Evolutionary conservation across 2,888 invertebrate genomes (phyloP).

Genomic region (Synanthedon formicaeformis): DNA sequence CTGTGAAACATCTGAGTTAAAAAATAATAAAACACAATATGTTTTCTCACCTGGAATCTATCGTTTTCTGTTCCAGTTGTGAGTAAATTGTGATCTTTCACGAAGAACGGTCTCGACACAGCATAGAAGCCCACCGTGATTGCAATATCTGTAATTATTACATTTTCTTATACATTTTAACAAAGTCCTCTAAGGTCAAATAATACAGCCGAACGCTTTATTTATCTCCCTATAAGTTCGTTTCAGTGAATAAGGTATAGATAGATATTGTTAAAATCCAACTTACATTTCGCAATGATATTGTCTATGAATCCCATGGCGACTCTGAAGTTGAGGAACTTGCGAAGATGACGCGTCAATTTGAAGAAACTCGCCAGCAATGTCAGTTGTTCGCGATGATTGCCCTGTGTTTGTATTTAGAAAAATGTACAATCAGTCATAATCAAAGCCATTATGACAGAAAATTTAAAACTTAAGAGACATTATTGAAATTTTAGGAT

Average conservation of each 20-base stretch:
- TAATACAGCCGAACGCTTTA: too few species aligned
- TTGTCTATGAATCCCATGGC: constrained; percentile 96
- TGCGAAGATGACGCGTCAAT: constrained; percentile 85
- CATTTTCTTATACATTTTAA: not conserved
- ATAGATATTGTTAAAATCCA: too few species aligned
- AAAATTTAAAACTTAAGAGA: not conserved
- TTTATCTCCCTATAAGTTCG: too few species aligned
- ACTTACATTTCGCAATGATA: constrained; percentile 92
- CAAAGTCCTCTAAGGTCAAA: too few species aligned
- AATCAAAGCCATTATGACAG: not conserved
- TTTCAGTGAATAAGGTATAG: too few species aligned
- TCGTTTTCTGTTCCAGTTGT: constrained; percentile 77
- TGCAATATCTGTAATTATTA: constrained; percentile 79
- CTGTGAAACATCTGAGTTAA: too few species aligned
- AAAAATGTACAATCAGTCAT: not conserved
- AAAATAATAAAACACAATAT: not conserved
- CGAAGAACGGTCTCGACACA: constrained; percentile 94
- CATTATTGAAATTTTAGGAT: too few species aligned
- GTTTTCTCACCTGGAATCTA: constrained; percentile 75
- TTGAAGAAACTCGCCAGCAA: constrained; percentile 90
- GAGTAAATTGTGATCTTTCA: constrained; percentile 77
- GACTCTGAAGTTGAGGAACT: constrained; percentile 89
- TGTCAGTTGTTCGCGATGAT: constrained; percentile 88
- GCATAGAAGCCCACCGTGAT: constrained; percentile 97
- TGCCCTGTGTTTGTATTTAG: constrained; percentile 73